phyloP scores from a whole-genome alignment of 2,113 vertebrate species.

The Vulpes vulpes region DNA sequence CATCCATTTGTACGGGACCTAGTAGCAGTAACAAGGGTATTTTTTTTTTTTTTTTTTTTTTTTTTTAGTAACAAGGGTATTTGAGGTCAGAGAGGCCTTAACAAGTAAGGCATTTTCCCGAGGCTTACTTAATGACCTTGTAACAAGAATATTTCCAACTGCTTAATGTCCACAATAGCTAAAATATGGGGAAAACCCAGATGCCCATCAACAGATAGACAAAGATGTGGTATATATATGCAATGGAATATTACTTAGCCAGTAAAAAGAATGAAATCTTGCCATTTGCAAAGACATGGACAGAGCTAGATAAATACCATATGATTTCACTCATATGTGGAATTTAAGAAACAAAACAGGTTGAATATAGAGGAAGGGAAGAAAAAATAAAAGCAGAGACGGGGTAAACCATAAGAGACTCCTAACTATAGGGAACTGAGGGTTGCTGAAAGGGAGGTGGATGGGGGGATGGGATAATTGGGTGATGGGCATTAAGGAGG shows the following conservation, averaged over 20 bases:
- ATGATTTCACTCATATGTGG: neutral
- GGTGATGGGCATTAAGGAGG: neutral
- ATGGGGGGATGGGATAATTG: neutral
- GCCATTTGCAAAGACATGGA: neutral
- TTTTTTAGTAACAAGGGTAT: too few species aligned
- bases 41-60: too few species aligned
- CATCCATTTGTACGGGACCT: neutral
- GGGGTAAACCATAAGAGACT: neutral
- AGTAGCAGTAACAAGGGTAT: neutral
- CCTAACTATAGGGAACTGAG: neutral
- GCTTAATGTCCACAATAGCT: neutral
- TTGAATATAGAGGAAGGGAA: neutral
- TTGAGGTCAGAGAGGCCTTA: neutral
- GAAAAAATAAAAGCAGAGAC: neutral
- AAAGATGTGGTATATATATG: neutral
- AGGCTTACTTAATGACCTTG: constrained; percentile 8
- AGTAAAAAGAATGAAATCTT: neutral
- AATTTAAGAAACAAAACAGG: neutral
- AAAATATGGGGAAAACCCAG: neutral
- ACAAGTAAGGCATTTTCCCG: constrained; percentile 5
- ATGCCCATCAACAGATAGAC: neutral
- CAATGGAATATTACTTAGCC: neutral
- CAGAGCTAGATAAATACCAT: neutral
- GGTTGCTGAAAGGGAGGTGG: too few species aligned
- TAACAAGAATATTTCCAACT: neutral